Conservation (phyloP, 2,797 vertebrate species). For the Sebastes vulpes region DNA sequence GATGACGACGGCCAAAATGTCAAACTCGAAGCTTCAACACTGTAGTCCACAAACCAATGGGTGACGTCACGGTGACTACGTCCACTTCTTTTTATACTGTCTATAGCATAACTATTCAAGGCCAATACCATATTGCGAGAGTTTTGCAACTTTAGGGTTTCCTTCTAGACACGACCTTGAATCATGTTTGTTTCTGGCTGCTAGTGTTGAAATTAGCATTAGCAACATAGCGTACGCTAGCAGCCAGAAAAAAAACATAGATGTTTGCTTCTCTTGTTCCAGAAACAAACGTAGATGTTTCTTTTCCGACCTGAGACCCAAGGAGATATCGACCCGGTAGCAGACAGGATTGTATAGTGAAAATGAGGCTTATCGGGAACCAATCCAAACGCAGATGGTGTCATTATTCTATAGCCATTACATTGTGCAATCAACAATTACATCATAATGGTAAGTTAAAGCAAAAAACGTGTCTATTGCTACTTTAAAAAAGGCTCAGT, state of each 20-base stretch:
- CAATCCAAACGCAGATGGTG: background rate
- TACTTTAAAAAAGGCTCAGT: background rate
- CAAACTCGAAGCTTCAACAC: no score
- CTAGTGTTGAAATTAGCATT: no score
- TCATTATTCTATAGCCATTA: background rate
- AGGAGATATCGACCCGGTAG: background rate
- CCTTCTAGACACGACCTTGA: background rate
- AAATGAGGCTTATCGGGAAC: background rate
- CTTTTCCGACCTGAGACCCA: no score
- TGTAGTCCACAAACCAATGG: no score
- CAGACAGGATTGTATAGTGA: background rate
- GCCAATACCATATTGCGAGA: no score
- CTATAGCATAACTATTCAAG: no score
- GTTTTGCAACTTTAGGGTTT: background rate
- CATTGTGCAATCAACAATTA: background rate
- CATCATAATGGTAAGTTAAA: background rate
- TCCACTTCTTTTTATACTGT: no score
- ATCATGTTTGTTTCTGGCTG: background rate
- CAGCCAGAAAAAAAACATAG: background rate
- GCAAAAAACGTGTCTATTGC: no score
- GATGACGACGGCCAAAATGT: rapidly evolving
- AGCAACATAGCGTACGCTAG: no score
- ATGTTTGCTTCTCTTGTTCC: background rate
- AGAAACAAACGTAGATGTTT: background rate
- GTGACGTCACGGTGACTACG: no score